Evolutionary conservation across 37 sponge, comb jelly and placozoan genomes (phyloP), one percentile per base, ranked within the genome.

Genomic region (Dysidea cf. avara): DNA sequence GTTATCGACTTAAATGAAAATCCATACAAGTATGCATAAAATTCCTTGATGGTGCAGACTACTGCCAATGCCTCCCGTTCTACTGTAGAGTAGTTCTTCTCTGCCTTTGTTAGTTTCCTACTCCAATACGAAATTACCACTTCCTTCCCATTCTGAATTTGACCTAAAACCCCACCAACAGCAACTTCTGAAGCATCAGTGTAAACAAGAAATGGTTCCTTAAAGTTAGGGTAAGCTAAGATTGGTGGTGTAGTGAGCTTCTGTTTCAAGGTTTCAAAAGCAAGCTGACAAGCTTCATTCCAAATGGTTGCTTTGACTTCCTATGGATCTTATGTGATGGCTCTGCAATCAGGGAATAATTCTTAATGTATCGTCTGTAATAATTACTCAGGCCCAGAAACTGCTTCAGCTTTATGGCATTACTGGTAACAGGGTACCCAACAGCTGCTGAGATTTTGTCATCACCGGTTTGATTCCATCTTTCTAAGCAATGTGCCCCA

Each of bases 251-350:
- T 26, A 18, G 24, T 25, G 17, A 61, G 62, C 30, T 61, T 61
- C 18, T 61, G 17, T 26, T 26, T 61, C 29, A 61, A 28, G 18
- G 62, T 61, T 25, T 61, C 62, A 26, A 61, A 24, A 26, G 62
- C 62, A 24, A 38, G 34, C 38, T 70, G 62, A 46, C 80, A 70
- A 12, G 51, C 2, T 59, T 33, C 6, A 28, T 22, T 47, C 71
- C 80, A 80, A 70, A 80, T 18, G 37, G 21, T 22, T 28, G 36
- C 20, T 47, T 57, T 13, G 34, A 40, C 65, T 83, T 75, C 38
- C 68, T 38, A 6, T 52, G 47, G 54, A 83, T 43, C 9, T 9
- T 43, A 43, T 43, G 46, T 9, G 9, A 9, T 5, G 9, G 46
- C 46, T 43, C 46, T 43, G 46, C 9, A 9, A 43, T 43, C 46